phyloP scores from a whole-genome alignment of 2,113 vertebrate species.

The Elanoides forficatus region DNA sequence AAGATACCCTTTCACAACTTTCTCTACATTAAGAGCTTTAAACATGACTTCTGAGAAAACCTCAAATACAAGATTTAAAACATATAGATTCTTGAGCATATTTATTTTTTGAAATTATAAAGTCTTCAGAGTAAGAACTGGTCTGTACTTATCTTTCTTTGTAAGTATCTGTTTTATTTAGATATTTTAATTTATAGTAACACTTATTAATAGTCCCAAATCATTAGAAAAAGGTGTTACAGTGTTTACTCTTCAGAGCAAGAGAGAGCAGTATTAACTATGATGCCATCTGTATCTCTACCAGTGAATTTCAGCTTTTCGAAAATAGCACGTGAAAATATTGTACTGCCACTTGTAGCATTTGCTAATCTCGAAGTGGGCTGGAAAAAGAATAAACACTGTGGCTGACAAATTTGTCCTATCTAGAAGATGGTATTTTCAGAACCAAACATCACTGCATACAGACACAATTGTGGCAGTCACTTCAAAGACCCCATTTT shows the following conservation, averaged over 20 bases:
- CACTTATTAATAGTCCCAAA: neutral
- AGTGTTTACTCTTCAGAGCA: neutral
- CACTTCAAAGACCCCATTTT: neutral
- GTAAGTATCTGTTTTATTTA: neutral
- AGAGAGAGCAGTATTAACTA: neutral
- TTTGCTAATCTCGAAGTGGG: neutral
- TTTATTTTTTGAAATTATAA: neutral
- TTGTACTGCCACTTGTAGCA: neutral
- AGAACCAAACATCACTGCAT: neutral
- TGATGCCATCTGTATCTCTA: neutral
- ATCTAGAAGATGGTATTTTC: neutral
- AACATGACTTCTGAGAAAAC: slow-evolving; percentile 54
- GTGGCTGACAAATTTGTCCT: neutral
- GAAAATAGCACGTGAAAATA: neutral
- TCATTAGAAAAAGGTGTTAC: neutral
- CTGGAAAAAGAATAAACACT: neutral
- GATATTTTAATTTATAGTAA: neutral
- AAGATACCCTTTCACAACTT: slow-evolving; percentile 38
- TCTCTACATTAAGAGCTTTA: slow-evolving; percentile 25
- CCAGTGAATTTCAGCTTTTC: neutral
- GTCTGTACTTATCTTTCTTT: neutral
- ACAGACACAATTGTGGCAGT: neutral
- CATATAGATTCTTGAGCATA: neutral
- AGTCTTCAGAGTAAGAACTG: neutral
- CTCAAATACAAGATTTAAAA: slow-evolving; percentile 39